phyloP scores from a whole-genome alignment of 92 coral and sea anemone species.

The Blastomussa wellsi region DNA sequence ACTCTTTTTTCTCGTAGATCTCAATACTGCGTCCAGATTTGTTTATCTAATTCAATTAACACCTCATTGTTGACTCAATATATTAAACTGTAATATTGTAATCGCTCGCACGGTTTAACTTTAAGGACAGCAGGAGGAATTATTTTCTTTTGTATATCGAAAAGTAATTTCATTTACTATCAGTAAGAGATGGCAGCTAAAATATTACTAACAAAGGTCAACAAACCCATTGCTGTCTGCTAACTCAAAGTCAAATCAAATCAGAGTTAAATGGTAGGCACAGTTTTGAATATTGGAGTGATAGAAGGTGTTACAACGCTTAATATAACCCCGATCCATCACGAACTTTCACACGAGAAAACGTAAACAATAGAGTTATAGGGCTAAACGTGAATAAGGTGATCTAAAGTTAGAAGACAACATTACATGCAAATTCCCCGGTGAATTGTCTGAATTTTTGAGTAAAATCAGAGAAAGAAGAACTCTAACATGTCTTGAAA shows the following conservation, averaged over 20 bases:
- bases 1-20: neutral
- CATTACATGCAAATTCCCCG: neutral
- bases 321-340: slow-evolving; percentile 1
- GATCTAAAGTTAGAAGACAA: neutral
- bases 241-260: too few relatives aligned
- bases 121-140: neutral
- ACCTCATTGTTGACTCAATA: slow-evolving; percentile 1
- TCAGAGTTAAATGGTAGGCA: neutral
- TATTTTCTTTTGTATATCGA: neutral
- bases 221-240: neutral
- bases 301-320: neutral
- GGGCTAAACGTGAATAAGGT: neutral
- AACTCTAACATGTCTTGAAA: neutral
- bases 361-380: neutral
- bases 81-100: neutral
- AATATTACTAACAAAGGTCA: neutral
- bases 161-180: neutral
- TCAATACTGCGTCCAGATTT: neutral
- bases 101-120: neutral
- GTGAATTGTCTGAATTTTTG: neutral
- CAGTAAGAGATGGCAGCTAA: neutral
- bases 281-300: neutral
- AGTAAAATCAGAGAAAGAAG: neutral
- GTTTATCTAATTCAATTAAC: slow-evolving; percentile 32
- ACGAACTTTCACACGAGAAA: slow-evolving; percentile 20